Evolutionary conservation across 1,140 invertebrate genomes (phyloP), one percentile per base, ranked within the genome.

Genomic region (Saxidomus purpurata): DNA sequence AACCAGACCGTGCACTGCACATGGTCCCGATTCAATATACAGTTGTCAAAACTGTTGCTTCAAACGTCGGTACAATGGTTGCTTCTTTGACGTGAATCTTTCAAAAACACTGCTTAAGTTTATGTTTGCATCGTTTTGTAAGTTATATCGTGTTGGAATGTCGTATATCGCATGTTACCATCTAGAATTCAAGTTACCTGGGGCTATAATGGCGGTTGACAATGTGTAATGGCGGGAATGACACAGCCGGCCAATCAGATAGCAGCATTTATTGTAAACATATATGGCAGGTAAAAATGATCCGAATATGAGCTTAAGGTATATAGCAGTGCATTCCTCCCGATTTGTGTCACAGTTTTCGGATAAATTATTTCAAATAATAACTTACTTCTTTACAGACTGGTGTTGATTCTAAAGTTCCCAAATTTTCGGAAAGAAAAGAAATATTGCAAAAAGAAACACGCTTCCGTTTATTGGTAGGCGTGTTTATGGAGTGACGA

Each of bases 221-320:
- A 71, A 81, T 71, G 76, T 67, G 76, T 81, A 88, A 88, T 80
- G 76, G 86, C 76, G 76, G 86, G 86, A 71, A 88, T 52, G 76
- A 81, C 61, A 79, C 17, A 15, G 25, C 67, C 38, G 36, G 34
- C 86, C 86, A 88, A 88, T 88, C 86, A 81, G 55, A 52, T 31
- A 19, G 34, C 52, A 69, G 76, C 38, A 55, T 80, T 69, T 67
- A 67, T 49, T 88, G 86, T 88, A 88, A 88, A 88, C 86, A 88
- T 69, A 79, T 43, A 88, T 88, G 86, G 86, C 86, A 88, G 86
- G 86, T 88, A 81, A 88, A 88, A 88, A 69, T 43, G 22, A 87
- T 81, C 25, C 28, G 34, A 40, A 81, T n/a, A n/a, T n/a, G n/a
- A n/a, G n/a, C n/a, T n/a, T n/a, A n/a, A 25, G 61, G 38, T 61